Evolutionary conservation across 1,140 invertebrate species (phyloP), one percentile per base, ranked within the genome.

Genomic region (Brachionus asplanchnoidis): DNA sequence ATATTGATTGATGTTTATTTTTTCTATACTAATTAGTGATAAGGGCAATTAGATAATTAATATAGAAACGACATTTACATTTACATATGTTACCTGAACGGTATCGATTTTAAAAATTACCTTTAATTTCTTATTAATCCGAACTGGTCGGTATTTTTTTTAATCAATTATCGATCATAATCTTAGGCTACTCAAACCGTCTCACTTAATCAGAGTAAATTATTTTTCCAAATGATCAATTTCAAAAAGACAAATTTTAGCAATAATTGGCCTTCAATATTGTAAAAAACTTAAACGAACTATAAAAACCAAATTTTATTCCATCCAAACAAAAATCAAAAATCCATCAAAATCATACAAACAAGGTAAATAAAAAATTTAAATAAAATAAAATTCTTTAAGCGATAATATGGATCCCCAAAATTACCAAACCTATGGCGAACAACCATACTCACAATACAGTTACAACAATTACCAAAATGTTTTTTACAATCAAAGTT

Each of bases 151-250:
- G 23, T 50, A 0, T 50, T 77, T 23, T 46, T 77, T 77, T 14
- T 77, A 23, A 77, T 77, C 73, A 77, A 73, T 73, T 20, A 40
- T 23, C 53, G 20, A 20, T 60, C n/a, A 60, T 60, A 20, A 8
- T 60, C 7, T 60, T 20, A 44, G 32, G 4, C 8, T 77, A 23
- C 20, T 23, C 20, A 50, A 36, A 53, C 44, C 73, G 73, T 77
- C 73, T 77, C 73, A 77, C 73, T 44, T 77, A 77, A 50, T 26
- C 73, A 50, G 12, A 77, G 73, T 46, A 46, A 77, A 77, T 77
- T 77, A 50, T 26, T 46, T 50, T 77, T 50, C 73, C 42, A 77
- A 20, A 77, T 77, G 73, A 77, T 44, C 28, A 36, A 73, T 50
- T 50, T 77, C 42, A 77, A 77, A 26, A 50, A 50, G 42, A 77